Conservation (phyloP, 2,888 invertebrate genomes). For the Trachelus iudaicus region DNA sequence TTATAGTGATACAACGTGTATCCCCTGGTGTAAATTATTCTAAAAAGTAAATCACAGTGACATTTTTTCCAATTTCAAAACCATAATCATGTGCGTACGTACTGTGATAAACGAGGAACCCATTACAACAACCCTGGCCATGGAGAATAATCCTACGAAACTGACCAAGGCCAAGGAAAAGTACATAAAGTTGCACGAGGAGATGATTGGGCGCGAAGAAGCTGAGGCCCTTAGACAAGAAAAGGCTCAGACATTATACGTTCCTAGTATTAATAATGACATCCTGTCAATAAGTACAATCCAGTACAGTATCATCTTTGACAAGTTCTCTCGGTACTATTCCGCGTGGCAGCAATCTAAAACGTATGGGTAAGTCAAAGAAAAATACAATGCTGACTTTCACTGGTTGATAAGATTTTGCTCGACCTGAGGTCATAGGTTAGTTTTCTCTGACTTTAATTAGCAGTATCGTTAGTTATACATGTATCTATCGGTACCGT, state of each 20-base stretch:
- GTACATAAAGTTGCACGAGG: slow-evolving; percentile 51
- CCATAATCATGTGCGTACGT: slow-evolving; percentile 49
- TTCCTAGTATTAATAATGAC: slow-evolving; percentile 43
- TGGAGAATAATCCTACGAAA: slow-evolving; percentile 20
- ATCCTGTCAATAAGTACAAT: slow-evolving; percentile 68
- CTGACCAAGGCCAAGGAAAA: slow-evolving; percentile 50
- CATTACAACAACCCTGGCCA: slow-evolving; percentile 11
- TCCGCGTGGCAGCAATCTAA: slow-evolving; percentile 66
- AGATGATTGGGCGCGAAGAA: slow-evolving; percentile 42
- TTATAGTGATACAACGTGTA: neutral
- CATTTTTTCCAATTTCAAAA: neutral
- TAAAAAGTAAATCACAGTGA: neutral
- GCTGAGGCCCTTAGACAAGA: slow-evolving; percentile 8
- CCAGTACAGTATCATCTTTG: slow-evolving; percentile 65
- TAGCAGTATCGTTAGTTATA: neutral
- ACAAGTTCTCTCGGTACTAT: slow-evolving; percentile 61
- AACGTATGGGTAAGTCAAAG: slow-evolving; percentile 67
- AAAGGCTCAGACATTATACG: neutral
- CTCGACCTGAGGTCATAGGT: neutral
- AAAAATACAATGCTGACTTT: neutral
- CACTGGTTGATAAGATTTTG: neutral
- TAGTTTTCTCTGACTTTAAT: neutral
- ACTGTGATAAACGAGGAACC: slow-evolving; percentile 35
- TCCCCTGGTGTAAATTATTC: neutral
- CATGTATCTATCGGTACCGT: neutral